phyloP scores from a whole-genome alignment of 2,888 invertebrate species.

The Nymphalis c-album region DNA sequence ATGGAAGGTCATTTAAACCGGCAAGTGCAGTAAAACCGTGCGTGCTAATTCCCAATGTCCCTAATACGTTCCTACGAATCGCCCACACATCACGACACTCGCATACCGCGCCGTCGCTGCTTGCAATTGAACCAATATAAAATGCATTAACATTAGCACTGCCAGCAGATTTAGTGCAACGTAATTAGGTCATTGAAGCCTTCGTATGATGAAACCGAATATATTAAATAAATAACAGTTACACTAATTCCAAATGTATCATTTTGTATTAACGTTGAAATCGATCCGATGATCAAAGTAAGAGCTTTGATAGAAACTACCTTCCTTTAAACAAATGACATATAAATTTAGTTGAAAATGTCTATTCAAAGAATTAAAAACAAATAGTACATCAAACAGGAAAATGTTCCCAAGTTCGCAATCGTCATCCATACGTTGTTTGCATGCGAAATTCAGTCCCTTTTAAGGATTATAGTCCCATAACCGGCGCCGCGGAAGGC shows the following conservation, averaged over 20 bases:
- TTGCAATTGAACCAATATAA: slow-evolving; percentile 81
- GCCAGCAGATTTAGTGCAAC: slow-evolving; percentile 67
- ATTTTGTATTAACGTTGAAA: not conserved
- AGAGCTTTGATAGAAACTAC: too few species aligned
- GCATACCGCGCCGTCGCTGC: slow-evolving; percentile 78
- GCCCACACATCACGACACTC: slow-evolving; percentile 68
- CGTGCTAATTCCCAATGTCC: slow-evolving; percentile 66
- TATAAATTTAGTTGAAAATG: slow-evolving; percentile 7
- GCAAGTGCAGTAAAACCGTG: slow-evolving; percentile 43
- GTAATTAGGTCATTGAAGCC: slow-evolving; percentile 68
- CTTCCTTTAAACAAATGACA: not conserved
- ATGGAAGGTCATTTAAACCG: slow-evolving; percentile 32
- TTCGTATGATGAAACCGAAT: slow-evolving; percentile 36
- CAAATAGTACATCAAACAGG: slow-evolving; percentile 35
- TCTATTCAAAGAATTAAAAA: slow-evolving; percentile 22
- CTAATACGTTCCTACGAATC: slow-evolving; percentile 76
- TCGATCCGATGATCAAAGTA: too few species aligned
- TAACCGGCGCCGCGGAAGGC: slow-evolving; percentile 38
- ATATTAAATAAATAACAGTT: not conserved
- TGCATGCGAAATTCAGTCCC: slow-evolving; percentile 47
- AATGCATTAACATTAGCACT: slow-evolving; percentile 78
- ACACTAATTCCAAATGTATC: not conserved
- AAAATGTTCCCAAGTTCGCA: slow-evolving; percentile 44
- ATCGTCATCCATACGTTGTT: slow-evolving; percentile 44
- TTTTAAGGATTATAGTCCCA: slow-evolving; percentile 45